A percentile compares a stretch with the other conserved stretches of the same genome.
Evolutionary conservation across 2,113 vertebrate genomes (phyloP).

Genomic region (Leiothrix lutea): DNA sequence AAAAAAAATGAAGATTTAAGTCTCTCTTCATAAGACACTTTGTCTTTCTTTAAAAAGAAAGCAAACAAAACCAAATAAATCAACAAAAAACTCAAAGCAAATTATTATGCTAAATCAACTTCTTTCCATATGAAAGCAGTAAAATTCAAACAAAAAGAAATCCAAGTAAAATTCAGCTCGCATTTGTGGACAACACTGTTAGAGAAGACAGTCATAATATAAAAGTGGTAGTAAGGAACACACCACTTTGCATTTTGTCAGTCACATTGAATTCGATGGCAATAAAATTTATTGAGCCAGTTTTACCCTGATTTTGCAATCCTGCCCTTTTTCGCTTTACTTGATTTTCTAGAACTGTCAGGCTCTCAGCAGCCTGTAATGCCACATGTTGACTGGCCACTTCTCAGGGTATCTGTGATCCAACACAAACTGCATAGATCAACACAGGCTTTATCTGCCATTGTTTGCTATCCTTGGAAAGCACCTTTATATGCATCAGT

Average conservation of each 20-base stretch:
- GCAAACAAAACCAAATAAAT: background rate
- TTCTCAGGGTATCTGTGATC: background rate
- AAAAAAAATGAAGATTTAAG: background rate
- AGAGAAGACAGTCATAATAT: background rate
- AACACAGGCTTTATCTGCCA: background rate
- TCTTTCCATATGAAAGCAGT: background rate
- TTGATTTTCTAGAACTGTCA: background rate
- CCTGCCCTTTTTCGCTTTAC: background rate
- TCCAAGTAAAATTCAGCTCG: background rate
- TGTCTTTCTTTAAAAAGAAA: background rate
- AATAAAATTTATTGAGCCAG: background rate
- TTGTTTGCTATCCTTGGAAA: background rate
- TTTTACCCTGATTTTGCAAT: background rate
- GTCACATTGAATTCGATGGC: accelerated
- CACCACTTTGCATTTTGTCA: background rate
- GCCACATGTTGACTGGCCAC: background rate
- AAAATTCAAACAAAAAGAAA: background rate
- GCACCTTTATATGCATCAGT: background rate
- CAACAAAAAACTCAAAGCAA: background rate
- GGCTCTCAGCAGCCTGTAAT: background rate
- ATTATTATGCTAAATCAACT: background rate
- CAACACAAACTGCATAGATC: background rate
- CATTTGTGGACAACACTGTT: background rate
- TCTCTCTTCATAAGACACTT: background rate
- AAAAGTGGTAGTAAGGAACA: background rate